Evolutionary conservation across 2,888 invertebrate genomes (phyloP), one percentile per base, ranked within the genome.

Genomic region (Torymus texanus): DNA sequence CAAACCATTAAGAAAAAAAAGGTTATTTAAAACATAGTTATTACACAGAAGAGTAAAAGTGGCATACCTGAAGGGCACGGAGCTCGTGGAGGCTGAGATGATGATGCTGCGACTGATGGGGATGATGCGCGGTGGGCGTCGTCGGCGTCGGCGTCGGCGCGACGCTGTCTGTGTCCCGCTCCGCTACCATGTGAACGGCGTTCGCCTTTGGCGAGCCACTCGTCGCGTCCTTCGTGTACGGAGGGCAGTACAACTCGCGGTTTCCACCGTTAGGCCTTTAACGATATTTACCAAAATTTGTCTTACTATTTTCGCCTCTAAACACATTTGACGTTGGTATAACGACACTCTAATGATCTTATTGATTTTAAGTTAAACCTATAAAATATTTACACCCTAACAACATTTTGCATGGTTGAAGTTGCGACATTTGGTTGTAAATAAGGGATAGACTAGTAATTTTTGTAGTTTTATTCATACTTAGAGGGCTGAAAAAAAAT

Each of bases 81-180:
- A 93, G 90, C 85, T 94, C 93, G 83, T 94, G 93, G 24, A 93
- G 92, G 84, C 92, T 93, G 70, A 93, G 91, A 88, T 93, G 93
- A 88, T 93, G 91, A 88, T 94, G 92, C 61, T 93, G 93, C 21
- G 92, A 90, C 0, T 91, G 89, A 84, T 89, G 89, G 11, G 88
- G 88, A 84, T 90, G 88, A 81, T 88, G 87, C 53, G 87, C 85
- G 21, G 85, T 85, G 24, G 91, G 88, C 65, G 91, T 89, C 51
- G 85, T 84, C 24, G 91, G 88, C n/a, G 81, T 72, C 51, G 75
- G 63, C 61, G 91, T 89, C 53, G 91, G 88, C 29, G 90, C 90
- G 78, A 91, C 91, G 85, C 91, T 91, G 85, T 92, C 91, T 76
- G 92, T 91, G 84, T 92, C 92, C 78, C 92, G 88, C 88, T 92